These are phyloP conservation scores for Ia io DNA, from an alignment of 2,113 vertebrate species.

Conservation along the genomic window DNA sequence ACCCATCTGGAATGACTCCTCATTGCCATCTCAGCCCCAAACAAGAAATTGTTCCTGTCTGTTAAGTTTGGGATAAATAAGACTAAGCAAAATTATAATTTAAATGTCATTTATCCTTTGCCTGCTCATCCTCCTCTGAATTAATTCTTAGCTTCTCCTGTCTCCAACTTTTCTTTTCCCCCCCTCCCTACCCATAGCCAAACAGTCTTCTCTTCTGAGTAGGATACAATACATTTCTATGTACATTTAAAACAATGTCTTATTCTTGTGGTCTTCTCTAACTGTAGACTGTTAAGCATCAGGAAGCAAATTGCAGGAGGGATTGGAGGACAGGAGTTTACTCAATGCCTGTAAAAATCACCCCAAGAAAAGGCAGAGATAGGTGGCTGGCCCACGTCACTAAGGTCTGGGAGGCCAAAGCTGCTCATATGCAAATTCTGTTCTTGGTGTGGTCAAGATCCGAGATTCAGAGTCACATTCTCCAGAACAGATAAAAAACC, in stretches of 20 bases:
- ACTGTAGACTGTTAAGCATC: neutral
- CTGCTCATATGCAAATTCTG: neutral
- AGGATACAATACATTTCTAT: neutral
- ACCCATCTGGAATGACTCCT: neutral
- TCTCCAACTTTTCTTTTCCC: neutral
- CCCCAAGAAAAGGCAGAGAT: neutral
- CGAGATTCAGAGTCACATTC: neutral
- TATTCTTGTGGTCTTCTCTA: neutral
- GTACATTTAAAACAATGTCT: neutral
- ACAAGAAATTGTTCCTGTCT: neutral
- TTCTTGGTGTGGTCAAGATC: neutral
- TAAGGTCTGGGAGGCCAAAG: neutral
- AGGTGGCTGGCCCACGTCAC: neutral
- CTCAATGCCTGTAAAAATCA: neutral
- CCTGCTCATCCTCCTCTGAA: neutral
- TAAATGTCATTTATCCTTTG: neutral
- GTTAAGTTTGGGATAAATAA: neutral
- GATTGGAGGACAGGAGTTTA: neutral
- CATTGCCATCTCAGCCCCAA: neutral
- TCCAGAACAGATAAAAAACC: neutral
- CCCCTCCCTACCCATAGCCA: neutral
- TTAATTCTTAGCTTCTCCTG: neutral
- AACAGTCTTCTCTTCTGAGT: neutral
- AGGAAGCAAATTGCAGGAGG: neutral
- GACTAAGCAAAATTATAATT: neutral